Evolutionary conservation across 64 coral and sea anemone species (phyloP), one percentile per base, ranked within the genome.

Genomic region (Platygyra sinensis): DNA sequence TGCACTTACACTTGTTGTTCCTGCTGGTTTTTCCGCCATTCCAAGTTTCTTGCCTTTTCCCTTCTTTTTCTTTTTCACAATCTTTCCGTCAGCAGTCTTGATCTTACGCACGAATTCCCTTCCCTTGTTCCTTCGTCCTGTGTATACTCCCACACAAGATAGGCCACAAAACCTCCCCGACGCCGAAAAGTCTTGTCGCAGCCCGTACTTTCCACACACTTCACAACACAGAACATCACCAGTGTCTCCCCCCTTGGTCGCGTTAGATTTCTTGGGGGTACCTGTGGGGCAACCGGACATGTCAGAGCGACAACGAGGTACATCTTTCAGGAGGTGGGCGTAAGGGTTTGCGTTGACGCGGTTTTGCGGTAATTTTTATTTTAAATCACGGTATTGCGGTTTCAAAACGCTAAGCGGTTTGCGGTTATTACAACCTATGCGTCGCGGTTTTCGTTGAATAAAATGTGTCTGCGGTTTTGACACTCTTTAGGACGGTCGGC

Each of bases 21-120:
- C 77, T 36, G 86, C 33, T 76, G 78, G 6, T 71, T 88, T 87
- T 30, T 65, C 28, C 20, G 55, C 36, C 49, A 80, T 76, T 55
- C 80, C 86, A 55, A 86, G 89, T 79, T 89, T 89, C 38, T 89
- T 73, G 72, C 83, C 92, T 88, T 96, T 96, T 59, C 93, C 87
- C 88, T 99, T 99, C 88, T 99, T 93, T 77, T 91, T 91, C 77
- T 95, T 99, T 72, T 99, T 99, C 77, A 95, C 73, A 19, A 98
- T 95, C 60, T 99, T 99, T 46, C 96, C 96, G 60, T 95, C 96
- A 20, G 95, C 67, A 86, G 90, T 95, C 72, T 95, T 99, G 25
- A 98, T 89, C n/a, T 94, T 90, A 30, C 94, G 87, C 18, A 96
- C 92, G 31, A 98, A 92, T 20, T 99, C 96, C 20, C 96, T 86